Evolutionary conservation across 2,888 invertebrate species (phyloP).

Genomic region (Phyto melanocephala): DNA sequence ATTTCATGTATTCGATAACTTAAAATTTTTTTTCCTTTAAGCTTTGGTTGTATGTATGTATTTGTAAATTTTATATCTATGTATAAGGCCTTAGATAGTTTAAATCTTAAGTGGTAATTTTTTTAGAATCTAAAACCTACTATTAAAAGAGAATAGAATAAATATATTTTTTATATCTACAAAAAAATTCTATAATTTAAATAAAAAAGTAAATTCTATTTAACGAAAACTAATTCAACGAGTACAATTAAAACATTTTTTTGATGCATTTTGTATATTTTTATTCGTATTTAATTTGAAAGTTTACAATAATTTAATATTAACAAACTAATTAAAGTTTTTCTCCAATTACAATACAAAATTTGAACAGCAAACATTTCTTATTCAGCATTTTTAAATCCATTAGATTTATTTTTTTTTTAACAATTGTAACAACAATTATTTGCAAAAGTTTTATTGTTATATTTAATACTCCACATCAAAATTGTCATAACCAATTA

Average conservation of each 20-base stretch:
- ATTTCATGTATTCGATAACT: too few relatives aligned
- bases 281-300: constrained; percentile 11
- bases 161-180: constrained; percentile 49
- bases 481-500: not conserved
- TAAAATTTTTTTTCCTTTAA: not conserved
- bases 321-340: constrained; percentile 26
- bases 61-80: constrained; percentile 27
- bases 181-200: constrained; percentile 12
- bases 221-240: constrained; percentile 33
- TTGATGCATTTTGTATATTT: not conserved
- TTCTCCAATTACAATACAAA: not conserved
- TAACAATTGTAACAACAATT: not conserved
- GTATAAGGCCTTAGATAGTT: constrained; percentile 58
- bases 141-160: constrained; percentile 3
- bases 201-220: not conserved
- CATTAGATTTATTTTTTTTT: not conserved
- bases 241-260: constrained; percentile 27
- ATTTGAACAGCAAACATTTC: too few relatives aligned
- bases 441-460: not conserved
- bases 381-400: constrained; percentile 1
- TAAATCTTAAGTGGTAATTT: constrained; percentile 44
- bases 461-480: too few relatives aligned
- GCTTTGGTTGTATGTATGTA: constrained; percentile 1
- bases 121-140: constrained; percentile 30
- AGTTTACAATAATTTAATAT: not conserved